A percentile compares a stretch with the other conserved stretches of the same genome.
These are phyloP conservation scores for Drosophila eohydei DNA, from an alignment of 2,888 invertebrate genomes.

Conservation along the genomic window DNA sequence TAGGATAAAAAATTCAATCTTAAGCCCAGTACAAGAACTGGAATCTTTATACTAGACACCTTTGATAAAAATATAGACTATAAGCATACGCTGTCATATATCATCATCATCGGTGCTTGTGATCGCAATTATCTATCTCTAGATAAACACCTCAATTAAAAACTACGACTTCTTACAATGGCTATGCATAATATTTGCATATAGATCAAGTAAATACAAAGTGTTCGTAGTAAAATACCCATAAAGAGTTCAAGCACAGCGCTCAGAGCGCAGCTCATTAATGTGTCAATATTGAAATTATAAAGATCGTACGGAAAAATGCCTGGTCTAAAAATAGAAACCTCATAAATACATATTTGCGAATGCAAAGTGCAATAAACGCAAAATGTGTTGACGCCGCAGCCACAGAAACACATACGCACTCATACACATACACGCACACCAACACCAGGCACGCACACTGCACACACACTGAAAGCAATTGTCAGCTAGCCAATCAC, in stretches of 20 bases:
- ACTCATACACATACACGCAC: conserved; percentile 9
- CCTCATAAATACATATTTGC: conserved; percentile 45
- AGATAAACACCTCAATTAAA: background rate
- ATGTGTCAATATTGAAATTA: conserved; percentile 72
- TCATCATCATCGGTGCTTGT: no score
- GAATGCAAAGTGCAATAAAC: conserved; percentile 60
- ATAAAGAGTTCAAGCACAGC: conserved; percentile 57
- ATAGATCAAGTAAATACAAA: conserved; percentile 15
- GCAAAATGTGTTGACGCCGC: conserved; percentile 57
- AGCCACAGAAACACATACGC: conserved; percentile 22
- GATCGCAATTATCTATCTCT: background rate
- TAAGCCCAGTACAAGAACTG: no score
- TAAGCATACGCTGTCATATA: no score
- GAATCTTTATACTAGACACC: no score
- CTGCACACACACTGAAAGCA: conserved; percentile 3
- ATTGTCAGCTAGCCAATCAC: conserved; percentile 38
- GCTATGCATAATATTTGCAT: background rate
- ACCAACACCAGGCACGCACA: background rate
- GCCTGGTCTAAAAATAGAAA: conserved; percentile 53
- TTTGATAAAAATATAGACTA: no score
- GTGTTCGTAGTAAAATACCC: conserved; percentile 26
- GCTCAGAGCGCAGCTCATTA: conserved; percentile 38
- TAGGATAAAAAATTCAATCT: no score
- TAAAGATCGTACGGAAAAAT: conserved; percentile 41
- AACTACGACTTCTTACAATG: background rate